A percentile compares a stretch with the other conserved stretches of the same genome.
Evolutionary conservation across 2,113 vertebrate species (phyloP).

Genomic region (Picathartes gymnocephalus): DNA sequence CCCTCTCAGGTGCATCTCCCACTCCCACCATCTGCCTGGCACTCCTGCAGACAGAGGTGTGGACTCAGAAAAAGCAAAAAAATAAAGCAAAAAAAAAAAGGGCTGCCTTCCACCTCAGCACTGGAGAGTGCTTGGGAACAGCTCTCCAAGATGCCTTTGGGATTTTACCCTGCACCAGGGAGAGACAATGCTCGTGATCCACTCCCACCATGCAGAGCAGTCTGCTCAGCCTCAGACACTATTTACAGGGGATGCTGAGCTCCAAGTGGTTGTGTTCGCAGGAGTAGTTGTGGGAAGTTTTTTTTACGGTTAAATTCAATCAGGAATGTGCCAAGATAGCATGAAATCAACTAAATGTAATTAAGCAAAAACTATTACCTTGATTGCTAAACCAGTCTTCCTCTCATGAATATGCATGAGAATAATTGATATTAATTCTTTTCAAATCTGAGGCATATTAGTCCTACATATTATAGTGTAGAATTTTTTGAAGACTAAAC

Average conservation of each 20-base stretch:
- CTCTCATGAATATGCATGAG: conserved; percentile 48
- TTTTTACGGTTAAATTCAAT: conserved; percentile 33
- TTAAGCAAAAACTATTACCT: conserved; percentile 60
- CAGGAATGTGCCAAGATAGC: conserved; percentile 41
- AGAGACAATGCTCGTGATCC: not conserved
- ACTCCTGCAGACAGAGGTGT: not conserved
- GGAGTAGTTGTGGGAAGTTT: not conserved
- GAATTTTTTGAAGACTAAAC: not conserved
- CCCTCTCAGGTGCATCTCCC: not conserved
- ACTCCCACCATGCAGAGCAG: not conserved
- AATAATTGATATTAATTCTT: conserved; percentile 52
- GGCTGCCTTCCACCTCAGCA: not conserved
- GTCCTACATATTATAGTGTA: not conserved
- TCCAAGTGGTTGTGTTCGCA: not conserved
- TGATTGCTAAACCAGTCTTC: conserved; percentile 62
- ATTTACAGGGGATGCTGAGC: not conserved
- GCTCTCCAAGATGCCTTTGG: not conserved
- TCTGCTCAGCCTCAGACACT: not conserved
- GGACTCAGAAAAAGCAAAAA: not conserved
- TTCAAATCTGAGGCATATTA: conserved; percentile 20
- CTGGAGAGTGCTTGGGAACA: not conserved
- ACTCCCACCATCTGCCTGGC: not conserved
- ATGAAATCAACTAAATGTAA: conserved; percentile 58
- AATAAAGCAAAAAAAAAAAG: not conserved
- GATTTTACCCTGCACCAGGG: not conserved